Base-by-base conservation (phyloP, 1,140 invertebrate genomes). In the Harlomillsia oculata region DNA sequence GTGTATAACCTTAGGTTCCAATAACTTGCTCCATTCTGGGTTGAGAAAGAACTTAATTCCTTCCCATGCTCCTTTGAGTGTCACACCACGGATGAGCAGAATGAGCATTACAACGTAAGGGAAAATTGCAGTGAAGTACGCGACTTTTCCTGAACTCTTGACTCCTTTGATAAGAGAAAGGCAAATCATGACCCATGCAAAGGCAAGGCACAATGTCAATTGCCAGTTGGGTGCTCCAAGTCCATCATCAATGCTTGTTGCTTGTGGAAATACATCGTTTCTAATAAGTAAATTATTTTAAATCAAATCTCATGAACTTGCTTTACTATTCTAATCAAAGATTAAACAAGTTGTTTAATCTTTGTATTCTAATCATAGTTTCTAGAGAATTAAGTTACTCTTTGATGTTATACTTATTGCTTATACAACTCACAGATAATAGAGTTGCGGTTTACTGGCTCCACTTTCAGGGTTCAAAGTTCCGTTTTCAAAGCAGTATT, bases 21-120 rank as follows among this genome's bases (percentile, higher is more conserved):
- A 72, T 2, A 87, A 71, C 63, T 80, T 77, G 5, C 74, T 65
- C 83, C 83, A 86, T 46, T 83, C 69, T 0, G 84, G 84, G 16
- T 74, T 80, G 16, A 88, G 69, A 65, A 88, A 87, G 67, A 82
- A 89, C 0, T 81, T 65, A 30, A 92, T 87, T 8, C 89, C 89
- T 40, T 82, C 73, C 1, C 68, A 70, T 1, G 87, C 83, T 1
- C 87, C 87, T 5, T 82, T 77, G 46, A 92, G 70, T 1, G 86
- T 87, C 0, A 80, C 73, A 1, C 84, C 85, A 57, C 82, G 77
- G 11, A 86, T 77, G 1, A 93, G 72, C 1, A 92, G 68, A 2
- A 81, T 79, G 2, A 87, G 73, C 65, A 93, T 78, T n/a, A 91
- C 79, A 0, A 89, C 75, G 67, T 92, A 92, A 1, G 89, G 88